These are phyloP conservation scores for Corythornis cristatus DNA, from an alignment of 2,113 vertebrate genomes.

Conservation along the genomic window DNA sequence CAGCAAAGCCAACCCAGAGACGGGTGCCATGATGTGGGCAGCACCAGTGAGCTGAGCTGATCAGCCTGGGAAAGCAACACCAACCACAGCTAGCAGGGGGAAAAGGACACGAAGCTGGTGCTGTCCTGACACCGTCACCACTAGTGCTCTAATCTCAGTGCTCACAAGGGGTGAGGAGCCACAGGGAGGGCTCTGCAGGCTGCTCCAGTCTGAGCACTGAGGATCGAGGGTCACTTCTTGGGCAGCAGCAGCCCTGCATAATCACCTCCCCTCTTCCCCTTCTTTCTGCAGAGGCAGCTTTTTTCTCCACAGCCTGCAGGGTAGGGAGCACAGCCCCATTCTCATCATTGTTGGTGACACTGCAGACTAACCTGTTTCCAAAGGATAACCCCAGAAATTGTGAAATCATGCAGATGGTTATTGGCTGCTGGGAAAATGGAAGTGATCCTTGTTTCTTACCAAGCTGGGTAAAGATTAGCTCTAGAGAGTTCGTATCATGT, in stretches of 20 bases:
- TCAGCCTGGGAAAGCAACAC: background rate
- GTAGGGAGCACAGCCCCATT: background rate
- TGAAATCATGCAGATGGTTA: background rate
- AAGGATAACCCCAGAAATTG: background rate
- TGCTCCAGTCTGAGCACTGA: background rate
- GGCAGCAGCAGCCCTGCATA: background rate
- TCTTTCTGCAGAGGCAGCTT: background rate
- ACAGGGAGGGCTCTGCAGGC: background rate
- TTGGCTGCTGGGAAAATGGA: background rate
- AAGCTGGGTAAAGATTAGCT: background rate
- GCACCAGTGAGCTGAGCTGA: background rate
- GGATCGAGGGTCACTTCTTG: background rate
- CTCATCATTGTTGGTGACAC: background rate
- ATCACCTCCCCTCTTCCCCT: background rate
- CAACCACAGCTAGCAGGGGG: background rate
- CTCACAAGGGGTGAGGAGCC: background rate
- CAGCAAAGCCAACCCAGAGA: background rate
- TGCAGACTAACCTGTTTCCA: background rate
- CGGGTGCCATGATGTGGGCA: background rate
- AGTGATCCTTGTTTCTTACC: background rate
- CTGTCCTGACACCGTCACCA: background rate
- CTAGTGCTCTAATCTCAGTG: background rate
- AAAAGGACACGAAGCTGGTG: background rate
- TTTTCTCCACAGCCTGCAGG: background rate
- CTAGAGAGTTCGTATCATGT: background rate